Conservation (phyloP, 2,113 vertebrate genomes). For the Etia nguti region DNA sequence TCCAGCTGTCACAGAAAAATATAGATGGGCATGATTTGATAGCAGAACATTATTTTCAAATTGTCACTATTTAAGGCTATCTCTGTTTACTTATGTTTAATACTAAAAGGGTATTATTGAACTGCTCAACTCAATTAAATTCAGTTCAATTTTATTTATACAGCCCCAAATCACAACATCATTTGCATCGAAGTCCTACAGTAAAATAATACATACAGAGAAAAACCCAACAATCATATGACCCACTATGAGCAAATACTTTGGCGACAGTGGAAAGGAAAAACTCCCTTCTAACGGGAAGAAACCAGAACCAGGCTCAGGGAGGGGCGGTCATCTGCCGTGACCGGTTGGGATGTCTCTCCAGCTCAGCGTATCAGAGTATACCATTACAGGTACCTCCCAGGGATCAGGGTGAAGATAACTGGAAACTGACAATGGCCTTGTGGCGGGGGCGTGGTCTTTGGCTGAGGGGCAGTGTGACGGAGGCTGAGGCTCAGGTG, state of each 20-base stretch:
- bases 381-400: constrained; percentile 50
- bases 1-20: neutral
- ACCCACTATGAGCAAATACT: accelerated
- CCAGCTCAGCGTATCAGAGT: neutral
- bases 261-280: neutral
- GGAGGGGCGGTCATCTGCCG: accelerated
- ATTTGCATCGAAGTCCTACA: neutral
- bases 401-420: constrained; percentile 18
- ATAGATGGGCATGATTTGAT: neutral
- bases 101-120: constrained; percentile 34
- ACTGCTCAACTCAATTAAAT: neutral
- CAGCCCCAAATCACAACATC: neutral
- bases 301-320: neutral
- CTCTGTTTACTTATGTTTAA: neutral
- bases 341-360: neutral
- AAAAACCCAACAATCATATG: neutral
- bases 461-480: neutral
- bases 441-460: neutral
- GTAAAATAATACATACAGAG: neutral
- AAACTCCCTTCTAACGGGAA: neutral
- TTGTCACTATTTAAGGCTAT: neutral
- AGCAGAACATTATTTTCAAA: neutral
- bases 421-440: constrained; percentile 33
- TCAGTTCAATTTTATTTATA: neutral
- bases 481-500: neutral